Evolutionary conservation across 2,797 vertebrate species (phyloP), one percentile per base, ranked within the genome.

Genomic region (Sebastes steindachneri): DNA sequence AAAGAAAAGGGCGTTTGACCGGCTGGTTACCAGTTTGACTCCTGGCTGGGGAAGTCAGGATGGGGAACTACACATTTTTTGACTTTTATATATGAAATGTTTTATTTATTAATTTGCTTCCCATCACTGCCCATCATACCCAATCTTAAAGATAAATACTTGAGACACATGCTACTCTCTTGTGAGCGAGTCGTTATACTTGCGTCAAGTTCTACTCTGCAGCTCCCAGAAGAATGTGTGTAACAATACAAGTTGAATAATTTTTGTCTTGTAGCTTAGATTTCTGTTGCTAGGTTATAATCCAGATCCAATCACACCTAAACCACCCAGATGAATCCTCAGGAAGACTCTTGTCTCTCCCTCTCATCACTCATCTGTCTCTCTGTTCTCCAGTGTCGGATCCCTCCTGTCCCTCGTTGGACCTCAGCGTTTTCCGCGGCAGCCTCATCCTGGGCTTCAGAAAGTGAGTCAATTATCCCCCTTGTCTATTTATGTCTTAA

Each of bases 351-450:
- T 37, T 67, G 12, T 54, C 17, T 64, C 29, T 15, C 0, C 9
- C 19, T 73, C 54, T 64, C 33, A 68, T 78, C 15, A n/a, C 28
- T 62, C n/a, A 4, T 59, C 31, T 45, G 1, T 74, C 4, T 63
- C 19, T 85, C 28, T 80, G 6, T 19, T 35, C 79, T 83, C 91
- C 93, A 99, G 98, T 99, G 88, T 96, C 96, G 1, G 96, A 96
- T 73, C 76, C 94, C 41, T 92, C 93, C 55, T 92, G 90, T 48
- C 95, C 94, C n/a, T 7, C 84, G 3, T 0, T 96, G 79, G 95
- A 97, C 12, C 14, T 89, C 5, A 54, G 3, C 53, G 8, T 28
- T 9, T 95, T 98, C 86, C 96, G 93, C 78, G 19, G 14, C 79
- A 92, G 87, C 80, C 95, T 99, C 53, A 74, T 95, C 86, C 1